phyloP scores from a whole-genome alignment of 2,888 invertebrate genomes.

The Hypena proboscidalis region DNA sequence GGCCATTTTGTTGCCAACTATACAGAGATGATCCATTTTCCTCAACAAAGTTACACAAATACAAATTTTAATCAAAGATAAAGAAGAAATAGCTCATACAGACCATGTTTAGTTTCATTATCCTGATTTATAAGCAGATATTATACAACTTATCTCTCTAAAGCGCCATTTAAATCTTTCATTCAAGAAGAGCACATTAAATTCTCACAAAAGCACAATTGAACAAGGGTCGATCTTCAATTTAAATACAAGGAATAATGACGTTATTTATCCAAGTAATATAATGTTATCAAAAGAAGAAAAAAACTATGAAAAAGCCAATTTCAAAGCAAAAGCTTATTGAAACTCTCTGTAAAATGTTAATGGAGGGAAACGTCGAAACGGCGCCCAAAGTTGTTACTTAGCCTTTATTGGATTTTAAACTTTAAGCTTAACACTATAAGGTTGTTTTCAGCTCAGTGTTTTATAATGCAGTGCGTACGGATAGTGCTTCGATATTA shows the following conservation, averaged over 20 bases:
- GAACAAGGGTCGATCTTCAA: conserved; percentile 32
- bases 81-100: conserved; percentile 17
- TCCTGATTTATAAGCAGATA: conserved; percentile 11
- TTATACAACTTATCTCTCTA: conserved; percentile 30
- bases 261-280: conserved; percentile 42
- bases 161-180: conserved; percentile 24
- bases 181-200: conserved; percentile 31
- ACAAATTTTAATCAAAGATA: conserved; percentile 23
- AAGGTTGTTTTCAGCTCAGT: conserved; percentile 23
- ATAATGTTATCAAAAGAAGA: conserved; percentile 34
- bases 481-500: conserved; percentile 34
- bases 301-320: conserved; percentile 44
- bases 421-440: conserved; percentile 17
- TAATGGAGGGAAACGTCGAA: conserved; percentile 45
- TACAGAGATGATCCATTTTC: conserved; percentile 22
- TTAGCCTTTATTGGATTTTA: conserved; percentile 31
- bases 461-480: conserved; percentile 36
- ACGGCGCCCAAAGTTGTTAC: conserved; percentile 35
- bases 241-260: conserved; percentile 40
- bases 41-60: conserved; percentile 18
- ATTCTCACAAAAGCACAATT: conserved; percentile 30
- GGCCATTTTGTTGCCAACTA: conserved; percentile 16
- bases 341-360: conserved; percentile 49
- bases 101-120: conserved; percentile 29
- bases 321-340: conserved; percentile 49